Conservation (phyloP, 2,797 vertebrate species). For the Acestrorhynchus altus region DNA sequence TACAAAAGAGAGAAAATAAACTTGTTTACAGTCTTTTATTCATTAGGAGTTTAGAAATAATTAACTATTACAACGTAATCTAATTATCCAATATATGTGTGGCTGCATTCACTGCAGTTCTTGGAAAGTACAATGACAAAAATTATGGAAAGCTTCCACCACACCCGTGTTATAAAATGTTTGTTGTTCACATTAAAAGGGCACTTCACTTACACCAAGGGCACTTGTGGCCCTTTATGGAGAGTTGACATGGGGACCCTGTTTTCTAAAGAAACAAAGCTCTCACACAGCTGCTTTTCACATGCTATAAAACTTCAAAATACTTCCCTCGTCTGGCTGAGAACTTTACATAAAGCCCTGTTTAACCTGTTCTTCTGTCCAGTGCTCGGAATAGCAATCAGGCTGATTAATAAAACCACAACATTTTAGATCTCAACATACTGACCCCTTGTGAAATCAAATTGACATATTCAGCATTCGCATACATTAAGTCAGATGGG, state of each 20-base stretch:
- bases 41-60: constrained; percentile 23
- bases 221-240: constrained; percentile 22
- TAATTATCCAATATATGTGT: constrained; percentile 43
- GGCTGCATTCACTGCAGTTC: constrained; percentile 13
- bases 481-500: not conserved
- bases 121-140: constrained; percentile 33
- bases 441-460: not conserved
- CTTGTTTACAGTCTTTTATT: constrained; percentile 25
- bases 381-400: not conserved
- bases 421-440: not conserved
- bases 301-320: constrained; percentile 43
- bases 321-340: not conserved
- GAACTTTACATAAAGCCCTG: not conserved
- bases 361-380: not conserved
- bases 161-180: constrained; percentile 31
- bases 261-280: not conserved
- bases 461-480: not conserved
- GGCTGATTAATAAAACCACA: not conserved
- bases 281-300: constrained; percentile 38
- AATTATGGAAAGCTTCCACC: constrained; percentile 8
- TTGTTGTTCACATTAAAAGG: constrained; percentile 19
- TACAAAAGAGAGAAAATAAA: not conserved
- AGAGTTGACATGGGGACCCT: constrained; percentile 34
- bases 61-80: constrained; percentile 33
- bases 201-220: constrained; percentile 11